A percentile compares a stretch with the other conserved stretches of the same genome.
Conservation (phyloP, 1,140 invertebrate genomes). For the Drosophila chauvacae region DNA sequence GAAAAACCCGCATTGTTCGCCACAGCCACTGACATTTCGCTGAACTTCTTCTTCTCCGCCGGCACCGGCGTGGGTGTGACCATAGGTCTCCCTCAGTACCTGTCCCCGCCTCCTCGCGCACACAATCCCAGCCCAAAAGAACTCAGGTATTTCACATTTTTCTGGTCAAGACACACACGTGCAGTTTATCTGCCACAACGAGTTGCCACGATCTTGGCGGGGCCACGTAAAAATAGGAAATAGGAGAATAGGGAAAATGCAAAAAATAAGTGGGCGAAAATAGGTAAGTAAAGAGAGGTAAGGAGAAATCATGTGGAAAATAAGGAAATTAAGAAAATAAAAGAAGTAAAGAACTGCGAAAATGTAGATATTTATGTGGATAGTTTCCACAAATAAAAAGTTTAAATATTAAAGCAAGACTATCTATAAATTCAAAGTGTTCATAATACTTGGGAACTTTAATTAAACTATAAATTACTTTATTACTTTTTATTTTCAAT, state of each 20-base stretch:
- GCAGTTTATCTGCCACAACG: conserved; percentile 69
- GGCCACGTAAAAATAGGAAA: background rate
- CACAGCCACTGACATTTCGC: conserved; percentile 65
- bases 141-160: conserved; percentile 30
- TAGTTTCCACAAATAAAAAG: no score
- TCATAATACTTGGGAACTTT: background rate
- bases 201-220: conserved; percentile 66
- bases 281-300: background rate
- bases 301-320: background rate
- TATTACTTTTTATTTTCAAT: background rate
- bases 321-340: background rate
- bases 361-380: background rate
- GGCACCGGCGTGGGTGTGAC: conserved; percentile 49
- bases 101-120: background rate
- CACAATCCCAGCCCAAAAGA: conserved; percentile 1
- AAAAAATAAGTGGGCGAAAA: conserved; percentile 12
- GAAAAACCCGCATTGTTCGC: conserved; percentile 38
- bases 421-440: background rate
- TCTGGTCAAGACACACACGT: conserved; percentile 50
- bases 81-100: conserved; percentile 8
- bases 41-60: conserved; percentile 49
- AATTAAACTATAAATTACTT: background rate
- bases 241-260: background rate
- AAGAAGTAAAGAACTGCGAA: background rate
- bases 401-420: background rate